Evolutionary conservation across 2,888 invertebrate species (phyloP).

Genomic region (Pelosia muscerda): DNA sequence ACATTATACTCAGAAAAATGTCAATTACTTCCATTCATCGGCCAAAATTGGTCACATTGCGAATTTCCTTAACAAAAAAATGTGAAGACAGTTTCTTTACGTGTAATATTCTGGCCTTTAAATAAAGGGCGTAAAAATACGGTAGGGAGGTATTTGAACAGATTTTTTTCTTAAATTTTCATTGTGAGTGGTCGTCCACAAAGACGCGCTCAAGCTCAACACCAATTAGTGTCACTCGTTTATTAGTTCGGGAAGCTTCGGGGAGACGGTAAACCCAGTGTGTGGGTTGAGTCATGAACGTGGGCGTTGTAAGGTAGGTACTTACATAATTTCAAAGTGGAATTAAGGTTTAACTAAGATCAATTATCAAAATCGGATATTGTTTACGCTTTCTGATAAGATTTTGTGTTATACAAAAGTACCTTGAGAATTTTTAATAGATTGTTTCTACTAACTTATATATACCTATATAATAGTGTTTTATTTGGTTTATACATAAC

Average conservation of each 20-base stretch:
- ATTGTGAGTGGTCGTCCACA: slow-evolving; percentile 62
- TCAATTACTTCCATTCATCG: slow-evolving; percentile 54
- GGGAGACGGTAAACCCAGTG: slow-evolving; percentile 45
- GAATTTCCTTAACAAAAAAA: slow-evolving; percentile 51
- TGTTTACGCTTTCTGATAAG: too few relatives aligned
- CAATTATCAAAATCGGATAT: too few relatives aligned
- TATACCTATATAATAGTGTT: too few relatives aligned
- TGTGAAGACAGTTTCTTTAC: slow-evolving; percentile 52
- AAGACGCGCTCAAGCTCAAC: slow-evolving; percentile 61
- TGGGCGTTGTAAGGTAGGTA: neutral
- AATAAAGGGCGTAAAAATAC: slow-evolving; percentile 65
- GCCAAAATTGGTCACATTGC: slow-evolving; percentile 58
- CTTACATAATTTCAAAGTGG: neutral
- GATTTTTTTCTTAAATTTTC: slow-evolving; percentile 64
- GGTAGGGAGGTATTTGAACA: slow-evolving; percentile 55
- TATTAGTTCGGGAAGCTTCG: slow-evolving; percentile 67
- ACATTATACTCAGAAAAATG: slow-evolving; percentile 44
- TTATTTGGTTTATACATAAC: too few relatives aligned
- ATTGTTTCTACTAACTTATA: too few relatives aligned
- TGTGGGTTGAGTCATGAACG: slow-evolving; percentile 28
- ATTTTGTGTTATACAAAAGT: too few relatives aligned
- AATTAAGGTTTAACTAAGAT: too few relatives aligned
- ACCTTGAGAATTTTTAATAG: too few relatives aligned
- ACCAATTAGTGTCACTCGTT: slow-evolving; percentile 82
- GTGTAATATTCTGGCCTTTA: slow-evolving; percentile 63